These are phyloP conservation scores for Sinotaia quadrata DNA, from an alignment of 2,888 invertebrate genomes.

Conservation along the genomic window DNA sequence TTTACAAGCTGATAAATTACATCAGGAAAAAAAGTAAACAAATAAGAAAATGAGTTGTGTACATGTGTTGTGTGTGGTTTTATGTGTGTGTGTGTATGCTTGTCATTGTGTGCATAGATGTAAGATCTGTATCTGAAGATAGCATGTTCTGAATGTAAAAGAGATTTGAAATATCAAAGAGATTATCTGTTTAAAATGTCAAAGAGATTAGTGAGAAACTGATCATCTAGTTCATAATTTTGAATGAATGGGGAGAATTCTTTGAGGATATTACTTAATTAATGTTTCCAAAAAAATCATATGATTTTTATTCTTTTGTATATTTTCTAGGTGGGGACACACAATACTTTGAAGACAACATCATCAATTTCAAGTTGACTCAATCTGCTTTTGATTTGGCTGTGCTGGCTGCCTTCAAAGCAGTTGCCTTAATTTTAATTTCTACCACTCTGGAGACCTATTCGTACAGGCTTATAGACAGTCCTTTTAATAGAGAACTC, in stretches of 20 bases:
- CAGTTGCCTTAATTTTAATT: conserved; percentile 47
- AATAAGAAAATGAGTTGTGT: not conserved
- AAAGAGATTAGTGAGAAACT: too few species aligned
- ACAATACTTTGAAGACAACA: conserved; percentile 65
- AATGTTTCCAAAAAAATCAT: not conserved
- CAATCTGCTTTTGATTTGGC: conserved; percentile 68
- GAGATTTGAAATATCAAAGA: too few species aligned
- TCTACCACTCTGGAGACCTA: conserved; percentile 52
- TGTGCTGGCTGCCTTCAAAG: conserved; percentile 56
- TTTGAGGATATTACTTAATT: not conserved
- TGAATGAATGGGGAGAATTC: not conserved
- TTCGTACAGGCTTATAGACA: conserved; percentile 40
- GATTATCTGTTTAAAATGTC: too few species aligned
- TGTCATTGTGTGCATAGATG: not conserved
- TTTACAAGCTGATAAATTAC: not conserved
- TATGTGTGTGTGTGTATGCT: not conserved
- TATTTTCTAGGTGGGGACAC: conserved; percentile 60
- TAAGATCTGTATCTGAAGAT: too few species aligned
- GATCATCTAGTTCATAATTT: not conserved
- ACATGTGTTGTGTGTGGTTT: not conserved
- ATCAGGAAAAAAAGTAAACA: not conserved
- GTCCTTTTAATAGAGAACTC: conserved; percentile 39
- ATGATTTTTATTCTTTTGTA: not conserved
- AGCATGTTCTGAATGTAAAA: too few species aligned
- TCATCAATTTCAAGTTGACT: conserved; percentile 56